phyloP scores from a whole-genome alignment of 1,140 invertebrate genomes.

The Zaprionus ornatus region DNA sequence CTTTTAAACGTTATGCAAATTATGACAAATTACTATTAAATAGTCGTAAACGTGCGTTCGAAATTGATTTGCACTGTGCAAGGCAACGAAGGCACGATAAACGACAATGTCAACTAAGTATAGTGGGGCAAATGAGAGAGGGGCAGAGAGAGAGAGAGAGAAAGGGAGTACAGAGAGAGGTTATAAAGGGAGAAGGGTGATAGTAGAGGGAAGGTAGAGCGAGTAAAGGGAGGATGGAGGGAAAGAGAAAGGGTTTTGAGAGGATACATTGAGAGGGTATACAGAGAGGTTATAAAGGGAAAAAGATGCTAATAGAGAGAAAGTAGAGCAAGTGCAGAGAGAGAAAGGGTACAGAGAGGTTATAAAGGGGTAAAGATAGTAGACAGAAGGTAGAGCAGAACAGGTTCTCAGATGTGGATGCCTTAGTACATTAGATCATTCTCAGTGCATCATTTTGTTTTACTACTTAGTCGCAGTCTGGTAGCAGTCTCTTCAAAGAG shows the following conservation, averaged over 20 bases:
- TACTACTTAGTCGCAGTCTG: no score
- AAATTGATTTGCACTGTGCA: slow-evolving; percentile 54
- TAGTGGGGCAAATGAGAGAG: not conserved
- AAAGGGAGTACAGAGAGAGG: not conserved
- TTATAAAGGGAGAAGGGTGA: not conserved
- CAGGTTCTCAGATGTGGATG: not conserved
- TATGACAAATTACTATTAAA: slow-evolving; percentile 80
- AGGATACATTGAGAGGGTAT: no score
- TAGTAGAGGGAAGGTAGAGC: not conserved
- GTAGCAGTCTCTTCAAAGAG: no score
- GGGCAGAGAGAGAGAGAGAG: not conserved
- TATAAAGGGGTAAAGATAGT: no score
- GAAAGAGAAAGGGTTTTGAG: not conserved
- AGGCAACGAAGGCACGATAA: slow-evolving; percentile 6
- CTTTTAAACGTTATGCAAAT: slow-evolving; percentile 78
- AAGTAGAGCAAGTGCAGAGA: not conserved
- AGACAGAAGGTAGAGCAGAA: no score
- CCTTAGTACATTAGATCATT: not conserved
- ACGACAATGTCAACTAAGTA: not conserved
- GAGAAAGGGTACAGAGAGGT: not conserved
- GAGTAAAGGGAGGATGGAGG: no score
- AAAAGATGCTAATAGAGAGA: no score
- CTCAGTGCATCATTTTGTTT: no score
- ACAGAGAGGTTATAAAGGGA: no score
- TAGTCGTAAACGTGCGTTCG: slow-evolving; percentile 62